These are phyloP conservation scores for Pycnomerus fuliginosus DNA, from an alignment of 2,888 invertebrate species.

Conservation along the genomic window DNA sequence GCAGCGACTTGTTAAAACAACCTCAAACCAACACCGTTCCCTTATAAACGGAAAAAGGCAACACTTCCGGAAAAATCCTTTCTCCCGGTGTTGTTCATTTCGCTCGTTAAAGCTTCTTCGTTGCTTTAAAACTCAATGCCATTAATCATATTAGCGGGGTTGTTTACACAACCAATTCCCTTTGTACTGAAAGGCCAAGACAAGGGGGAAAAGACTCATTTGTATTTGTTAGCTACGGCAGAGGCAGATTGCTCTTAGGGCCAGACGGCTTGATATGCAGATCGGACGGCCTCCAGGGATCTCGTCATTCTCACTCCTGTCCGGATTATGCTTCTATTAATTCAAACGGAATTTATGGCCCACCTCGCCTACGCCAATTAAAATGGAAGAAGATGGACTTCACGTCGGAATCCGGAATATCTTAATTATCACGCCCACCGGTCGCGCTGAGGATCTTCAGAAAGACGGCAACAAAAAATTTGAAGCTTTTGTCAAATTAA, in stretches of 20 bases:
- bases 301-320: too few species aligned
- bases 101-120: slow-evolving; percentile 1
- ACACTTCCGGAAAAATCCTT: slow-evolving; percentile 12
- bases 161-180: slow-evolving; percentile 41
- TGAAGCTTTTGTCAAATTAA: too few species aligned
- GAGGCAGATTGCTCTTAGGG: slow-evolving; percentile 25
- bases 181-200: slow-evolving; percentile 32
- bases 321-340: too few species aligned
- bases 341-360: too few species aligned
- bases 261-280: slow-evolving; percentile 27
- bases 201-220: slow-evolving; percentile 35
- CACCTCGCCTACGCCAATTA: too few species aligned
- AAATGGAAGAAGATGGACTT: too few species aligned
- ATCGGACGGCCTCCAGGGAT: too few species aligned
- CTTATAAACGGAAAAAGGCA: neutral
- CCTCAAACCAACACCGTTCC: slow-evolving; percentile 19
- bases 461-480: too few species aligned
- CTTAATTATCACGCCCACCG: too few species aligned
- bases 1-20: slow-evolving; percentile 15
- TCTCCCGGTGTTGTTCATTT: neutral
- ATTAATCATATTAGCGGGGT: slow-evolving; percentile 40
- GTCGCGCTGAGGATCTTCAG: too few species aligned
- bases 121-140: slow-evolving; percentile 25
- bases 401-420: too few species aligned
- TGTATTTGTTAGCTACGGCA: slow-evolving; percentile 41